Evolutionary conservation across 2,113 vertebrate genomes (phyloP), one percentile per base, ranked within the genome.

Genomic region (Murina feae): DNA sequence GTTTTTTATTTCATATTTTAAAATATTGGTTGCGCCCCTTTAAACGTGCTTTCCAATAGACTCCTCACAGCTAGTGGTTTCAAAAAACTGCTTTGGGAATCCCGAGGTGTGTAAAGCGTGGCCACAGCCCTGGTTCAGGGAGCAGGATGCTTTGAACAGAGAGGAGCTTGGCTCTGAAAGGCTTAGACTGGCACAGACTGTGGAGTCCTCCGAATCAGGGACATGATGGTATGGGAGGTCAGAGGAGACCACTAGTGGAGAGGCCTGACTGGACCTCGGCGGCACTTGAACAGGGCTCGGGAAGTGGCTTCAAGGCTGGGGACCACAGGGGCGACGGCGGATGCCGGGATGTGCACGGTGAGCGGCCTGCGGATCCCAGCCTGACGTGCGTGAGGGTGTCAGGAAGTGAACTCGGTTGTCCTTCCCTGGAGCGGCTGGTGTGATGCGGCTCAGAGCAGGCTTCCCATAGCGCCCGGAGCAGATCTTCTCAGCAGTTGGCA

Each of bases 391-490:
- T 32, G 2, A 78, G 72, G 35, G 28, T 23, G 35, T 66, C 85
- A 66, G 96, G 95, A 86, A 85, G 10, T 86, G 85, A 93, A 6
- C 49, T 84, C 78, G 0, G 0, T n/a, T 5, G 4, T 28, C 11
- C 88, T 55, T 79, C 47, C 60, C 17, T n/a, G n/a, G 75, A 75
- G 53, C 5, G 37, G 35, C 80, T 91, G 89, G 96, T 63, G 65
- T 60, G 74, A 21, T 65, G 6, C 4, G 58, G 87, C 93, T 80
- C 87, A 13, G 32, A 32, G 37, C 97, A 93, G 94, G 93, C 97
- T 98, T 98, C 98, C 98, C 95, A 95, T 85, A 0, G 96, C 0
- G 72, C 94, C 98, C 97, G 42, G 30, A 92, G 97, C 97, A 75
- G 97, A 97, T 96, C 96, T 95, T 96, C 96, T 94, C n/a, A 8